Percentiles rank a stretch among this genome's conserved stretches.
phyloP scores from a whole-genome alignment of 2,113 vertebrate genomes.

The Hemiscyllium ocellatum region DNA sequence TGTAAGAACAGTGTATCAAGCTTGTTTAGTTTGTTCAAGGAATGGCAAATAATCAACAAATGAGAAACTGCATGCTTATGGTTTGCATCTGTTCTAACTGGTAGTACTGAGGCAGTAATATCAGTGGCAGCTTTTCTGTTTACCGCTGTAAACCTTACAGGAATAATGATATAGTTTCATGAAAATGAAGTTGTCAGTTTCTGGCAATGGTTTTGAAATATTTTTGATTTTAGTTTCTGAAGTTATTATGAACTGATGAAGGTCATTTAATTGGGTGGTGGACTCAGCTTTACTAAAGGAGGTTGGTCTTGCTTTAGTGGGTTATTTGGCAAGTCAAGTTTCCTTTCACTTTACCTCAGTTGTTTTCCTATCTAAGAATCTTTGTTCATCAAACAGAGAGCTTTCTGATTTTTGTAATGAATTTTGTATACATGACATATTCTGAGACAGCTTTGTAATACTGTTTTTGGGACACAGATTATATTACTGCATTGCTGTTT shows the following conservation, averaged over 20 bases:
- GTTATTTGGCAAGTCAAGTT: neutral
- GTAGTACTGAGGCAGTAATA: neutral
- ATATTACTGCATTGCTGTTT: neutral
- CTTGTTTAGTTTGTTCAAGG: neutral
- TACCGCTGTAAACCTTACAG: neutral
- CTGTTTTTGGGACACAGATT: neutral
- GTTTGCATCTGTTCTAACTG: neutral
- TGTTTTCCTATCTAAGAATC: neutral
- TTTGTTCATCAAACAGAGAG: neutral
- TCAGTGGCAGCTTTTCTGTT: neutral
- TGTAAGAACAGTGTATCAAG: neutral
- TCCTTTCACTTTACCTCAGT: neutral
- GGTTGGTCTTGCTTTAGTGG: neutral
- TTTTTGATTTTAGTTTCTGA: neutral
- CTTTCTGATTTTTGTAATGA: neutral
- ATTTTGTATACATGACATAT: neutral
- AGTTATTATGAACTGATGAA: neutral
- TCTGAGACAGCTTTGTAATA: neutral
- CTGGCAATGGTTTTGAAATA: neutral
- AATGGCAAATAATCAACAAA: too few species aligned
- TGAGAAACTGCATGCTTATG: neutral
- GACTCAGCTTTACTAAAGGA: neutral
- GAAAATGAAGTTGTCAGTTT: neutral
- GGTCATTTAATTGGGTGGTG: neutral
- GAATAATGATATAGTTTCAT: neutral